Base-by-base conservation (phyloP, 2,797 vertebrate species). In the Thamnophis elegans region DNA sequence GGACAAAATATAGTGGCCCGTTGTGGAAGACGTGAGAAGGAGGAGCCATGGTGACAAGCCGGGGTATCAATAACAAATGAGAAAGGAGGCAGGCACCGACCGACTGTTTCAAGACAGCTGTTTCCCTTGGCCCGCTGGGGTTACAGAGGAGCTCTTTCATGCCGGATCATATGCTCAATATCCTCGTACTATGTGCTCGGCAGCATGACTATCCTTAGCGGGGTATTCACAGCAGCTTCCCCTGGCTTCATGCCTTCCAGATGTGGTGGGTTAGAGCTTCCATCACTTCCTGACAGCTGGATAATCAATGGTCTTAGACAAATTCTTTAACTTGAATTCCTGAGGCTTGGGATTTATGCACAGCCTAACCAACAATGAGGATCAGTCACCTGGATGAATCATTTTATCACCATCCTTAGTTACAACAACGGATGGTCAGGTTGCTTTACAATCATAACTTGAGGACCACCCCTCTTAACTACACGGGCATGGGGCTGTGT, bases 131-230 rank as follows among this genome's bases (percentile, higher is more conserved):
- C 0, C 12, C 26, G 42, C 32, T n/a, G 36, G 18, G 1, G 60
- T 25, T 12, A 13, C 90, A 93, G 91, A 87, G 82, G 42, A 22
- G 8, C 54, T 58, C 90, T 91, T 93, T 89, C 73, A 89, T 62
- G 25, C 13, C 26, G 42, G 55, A 65, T 88, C 65, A 0, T 60
- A 82, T 2, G 0, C n/a, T 51, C 65, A n/a, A 6, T 20, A 68
- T 60, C 4, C 25, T 20, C 2, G 12, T 14, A 25, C n/a, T 26
- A 1, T 62, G 13, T 12, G 42, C 86, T 88, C 58, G 20, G 73
- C 42, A 59, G 28, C 78, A 47, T 58, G 32, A 55, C 2, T 16
- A 47, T 56, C 85, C 62, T 32, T 62, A 32, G 82, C 1, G 0
- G 11, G 13, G 20, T 16, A 32, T 12, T 68, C 1, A 47, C 20